phyloP scores from a whole-genome alignment of 1,140 invertebrate genomes.

The Tenebrio molitor region DNA sequence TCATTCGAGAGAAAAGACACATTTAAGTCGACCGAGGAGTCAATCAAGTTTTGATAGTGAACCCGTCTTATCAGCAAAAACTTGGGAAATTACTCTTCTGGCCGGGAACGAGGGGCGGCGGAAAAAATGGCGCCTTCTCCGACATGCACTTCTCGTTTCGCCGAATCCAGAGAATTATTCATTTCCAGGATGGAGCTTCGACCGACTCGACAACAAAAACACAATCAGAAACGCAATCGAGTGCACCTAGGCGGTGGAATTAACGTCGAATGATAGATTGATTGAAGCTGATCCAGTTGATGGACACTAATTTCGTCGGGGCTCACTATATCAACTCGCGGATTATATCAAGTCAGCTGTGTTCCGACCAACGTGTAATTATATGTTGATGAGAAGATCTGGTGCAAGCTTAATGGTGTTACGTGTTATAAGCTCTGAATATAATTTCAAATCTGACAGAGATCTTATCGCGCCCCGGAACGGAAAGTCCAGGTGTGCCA shows the following conservation, averaged over 20 bases:
- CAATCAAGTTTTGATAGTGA: slow-evolving; percentile 5
- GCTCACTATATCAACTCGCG: not conserved
- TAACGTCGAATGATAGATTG: slow-evolving; percentile 21
- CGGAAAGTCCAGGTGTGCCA: no score
- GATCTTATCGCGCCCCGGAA: slow-evolving; percentile 7
- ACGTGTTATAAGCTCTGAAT: slow-evolving; percentile 29
- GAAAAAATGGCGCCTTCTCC: not conserved
- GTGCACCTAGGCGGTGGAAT: not conserved
- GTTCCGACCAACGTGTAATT: slow-evolving; percentile 29
- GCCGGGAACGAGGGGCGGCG: no score
- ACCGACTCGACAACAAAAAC: no score
- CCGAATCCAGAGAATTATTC: no score
- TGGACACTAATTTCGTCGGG: slow-evolving; percentile 14
- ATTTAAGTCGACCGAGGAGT: not conserved
- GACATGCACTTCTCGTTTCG: not conserved
- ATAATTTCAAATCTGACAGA: slow-evolving; percentile 21
- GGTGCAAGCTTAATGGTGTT: slow-evolving; percentile 30
- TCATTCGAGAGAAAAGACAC: slow-evolving; percentile 3
- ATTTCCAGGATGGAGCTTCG: no score
- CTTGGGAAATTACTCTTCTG: slow-evolving; percentile 16
- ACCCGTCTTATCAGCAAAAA: no score
- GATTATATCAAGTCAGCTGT: slow-evolving; percentile 26
- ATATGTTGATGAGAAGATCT: slow-evolving; percentile 29
- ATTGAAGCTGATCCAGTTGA: slow-evolving; percentile 18
- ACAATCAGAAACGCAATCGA: not conserved